Evolutionary conservation across 2,888 invertebrate genomes (phyloP).

Genomic region (Pristionchus japonicus): DNA sequence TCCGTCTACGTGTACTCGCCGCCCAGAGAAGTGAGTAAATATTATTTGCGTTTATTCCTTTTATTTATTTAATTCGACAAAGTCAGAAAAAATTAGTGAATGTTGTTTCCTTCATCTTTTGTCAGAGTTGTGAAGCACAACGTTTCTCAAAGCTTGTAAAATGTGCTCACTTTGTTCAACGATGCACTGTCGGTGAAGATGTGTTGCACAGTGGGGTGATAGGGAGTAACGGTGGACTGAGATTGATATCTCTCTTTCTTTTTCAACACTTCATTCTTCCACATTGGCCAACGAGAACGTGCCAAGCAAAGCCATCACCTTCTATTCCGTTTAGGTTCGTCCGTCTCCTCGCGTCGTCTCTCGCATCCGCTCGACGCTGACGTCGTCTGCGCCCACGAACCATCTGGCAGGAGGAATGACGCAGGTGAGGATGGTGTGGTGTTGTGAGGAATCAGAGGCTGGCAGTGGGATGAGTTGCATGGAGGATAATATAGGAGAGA

Average conservation of each 20-base stretch:
- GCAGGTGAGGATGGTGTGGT: slow-evolving; percentile 31
- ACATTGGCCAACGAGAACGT: no score
- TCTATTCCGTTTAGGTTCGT: background rate
- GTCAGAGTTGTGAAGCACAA: no score
- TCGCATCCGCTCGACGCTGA: slow-evolving; percentile 16
- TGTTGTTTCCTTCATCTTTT: background rate
- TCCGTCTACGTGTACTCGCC: slow-evolving; percentile 45
- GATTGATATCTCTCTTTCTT: background rate
- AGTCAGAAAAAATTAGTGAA: no score
- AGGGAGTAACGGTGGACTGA: background rate
- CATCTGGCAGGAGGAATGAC: background rate
- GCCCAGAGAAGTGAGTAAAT: slow-evolving; percentile 4
- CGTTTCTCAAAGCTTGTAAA: background rate
- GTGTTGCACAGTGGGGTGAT: background rate
- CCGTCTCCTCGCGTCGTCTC: background rate
- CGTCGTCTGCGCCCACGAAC: slow-evolving; percentile 31
- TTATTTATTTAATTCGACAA: no score
- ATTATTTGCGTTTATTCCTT: no score
- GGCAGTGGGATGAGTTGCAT: no score
- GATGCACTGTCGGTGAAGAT: background rate
- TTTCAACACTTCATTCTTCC: no score
- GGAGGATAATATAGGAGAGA: no score
- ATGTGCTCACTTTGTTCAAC: background rate
- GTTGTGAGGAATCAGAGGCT: no score
- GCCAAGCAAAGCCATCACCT: background rate